Evolutionary conservation across 1,140 invertebrate genomes (phyloP).

Genomic region (Laupala kohalensis): DNA sequence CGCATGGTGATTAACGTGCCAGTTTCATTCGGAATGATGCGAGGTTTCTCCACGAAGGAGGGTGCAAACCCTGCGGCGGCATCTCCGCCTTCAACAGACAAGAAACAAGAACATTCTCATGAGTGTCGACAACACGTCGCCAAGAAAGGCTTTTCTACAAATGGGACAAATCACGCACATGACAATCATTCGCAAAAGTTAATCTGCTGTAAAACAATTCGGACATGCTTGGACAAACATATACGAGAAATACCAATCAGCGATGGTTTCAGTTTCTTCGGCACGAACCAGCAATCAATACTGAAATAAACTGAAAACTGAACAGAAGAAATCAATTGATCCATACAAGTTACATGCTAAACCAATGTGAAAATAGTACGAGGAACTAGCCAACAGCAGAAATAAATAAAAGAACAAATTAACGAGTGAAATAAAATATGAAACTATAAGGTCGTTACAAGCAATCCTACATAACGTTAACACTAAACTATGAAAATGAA

Average conservation of each 20-base stretch:
- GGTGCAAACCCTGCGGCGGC: constrained; percentile 80
- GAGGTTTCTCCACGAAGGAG: constrained; percentile 90
- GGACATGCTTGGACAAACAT: too few species aligned
- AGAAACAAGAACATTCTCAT: too few species aligned
- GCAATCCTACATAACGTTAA: background rate
- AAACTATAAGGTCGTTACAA: background rate
- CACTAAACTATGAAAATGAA: background rate
- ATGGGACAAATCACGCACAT: too few species aligned
- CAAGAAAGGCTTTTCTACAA: too few species aligned
- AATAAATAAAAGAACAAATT: background rate
- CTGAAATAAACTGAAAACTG: background rate
- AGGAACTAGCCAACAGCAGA: background rate
- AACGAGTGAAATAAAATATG: background rate
- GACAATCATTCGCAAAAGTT: too few species aligned
- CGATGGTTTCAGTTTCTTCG: too few species aligned
- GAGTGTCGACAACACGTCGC: too few species aligned
- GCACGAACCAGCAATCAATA: background rate
- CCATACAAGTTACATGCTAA: background rate
- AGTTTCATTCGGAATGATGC: constrained; percentile 93
- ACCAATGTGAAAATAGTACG: background rate
- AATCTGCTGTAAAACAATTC: too few species aligned
- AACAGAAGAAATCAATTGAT: background rate
- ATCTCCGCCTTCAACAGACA: constrained; percentile 61
- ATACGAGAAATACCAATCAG: too few species aligned
- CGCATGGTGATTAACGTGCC: constrained; percentile 91